Conservation (phyloP, 2,797 vertebrate species). For the Pseudomugil tenellus region DNA sequence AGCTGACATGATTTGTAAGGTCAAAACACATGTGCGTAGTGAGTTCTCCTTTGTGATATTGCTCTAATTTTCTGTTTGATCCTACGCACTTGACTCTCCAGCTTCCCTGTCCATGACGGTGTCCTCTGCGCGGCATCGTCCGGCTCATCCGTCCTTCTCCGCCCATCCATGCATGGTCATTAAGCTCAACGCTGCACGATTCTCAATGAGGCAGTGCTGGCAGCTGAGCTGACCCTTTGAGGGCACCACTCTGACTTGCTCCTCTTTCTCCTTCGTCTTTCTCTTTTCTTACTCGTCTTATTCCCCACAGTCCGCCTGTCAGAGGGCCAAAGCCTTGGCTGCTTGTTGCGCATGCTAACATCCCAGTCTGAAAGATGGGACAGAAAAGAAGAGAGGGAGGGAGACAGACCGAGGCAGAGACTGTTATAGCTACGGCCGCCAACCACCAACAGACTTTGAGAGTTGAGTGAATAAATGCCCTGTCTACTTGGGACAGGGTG, state of each 20-base stretch:
- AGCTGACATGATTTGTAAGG: slow-evolving; percentile 79
- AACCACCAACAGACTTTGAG: slow-evolving; percentile 73
- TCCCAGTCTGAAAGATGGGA: slow-evolving; percentile 61
- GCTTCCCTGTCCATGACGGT: slow-evolving; percentile 28
- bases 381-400: slow-evolving; percentile 36
- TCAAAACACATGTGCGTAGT: slow-evolving; percentile 62
- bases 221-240: slow-evolving; percentile 64
- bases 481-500: slow-evolving; percentile 77
- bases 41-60: slow-evolving; percentile 15
- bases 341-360: slow-evolving; percentile 80
- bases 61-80: slow-evolving; percentile 42
- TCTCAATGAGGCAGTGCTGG: slow-evolving; percentile 68
- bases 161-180: slow-evolving; percentile 67
- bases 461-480: slow-evolving; percentile 82
- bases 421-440: slow-evolving; percentile 68
- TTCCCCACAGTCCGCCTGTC: slow-evolving; percentile 75
- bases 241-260: slow-evolving; percentile 67
- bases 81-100: slow-evolving; percentile 5
- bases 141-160: slow-evolving; percentile 37
- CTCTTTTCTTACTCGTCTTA: slow-evolving; percentile 67
- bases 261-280: slow-evolving; percentile 62
- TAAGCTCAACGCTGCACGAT: slow-evolving; percentile 63
- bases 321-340: slow-evolving; percentile 74
- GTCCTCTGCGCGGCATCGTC: slow-evolving; percentile 40
- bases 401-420: slow-evolving; percentile 65